phyloP scores from a whole-genome alignment of 2,888 invertebrate species.

The Thecocarcelia acutangulata region DNA sequence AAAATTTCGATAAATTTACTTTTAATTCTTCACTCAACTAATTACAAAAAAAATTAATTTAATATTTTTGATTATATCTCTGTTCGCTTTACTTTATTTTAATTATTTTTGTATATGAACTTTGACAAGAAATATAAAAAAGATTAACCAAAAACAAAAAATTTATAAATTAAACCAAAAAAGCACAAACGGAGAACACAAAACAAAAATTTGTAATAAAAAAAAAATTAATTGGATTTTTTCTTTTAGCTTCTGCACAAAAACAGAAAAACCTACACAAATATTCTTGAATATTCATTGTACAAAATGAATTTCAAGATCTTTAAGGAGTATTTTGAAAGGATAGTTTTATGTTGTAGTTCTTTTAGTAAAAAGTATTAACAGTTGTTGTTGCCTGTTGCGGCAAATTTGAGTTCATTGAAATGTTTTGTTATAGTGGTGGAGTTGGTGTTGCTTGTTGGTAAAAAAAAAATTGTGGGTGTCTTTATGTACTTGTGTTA shows the following conservation, averaged over 20 bases:
- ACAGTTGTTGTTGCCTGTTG: slow-evolving; percentile 24
- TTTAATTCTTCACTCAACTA: slow-evolving; percentile 73
- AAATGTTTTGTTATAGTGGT: slow-evolving; percentile 43
- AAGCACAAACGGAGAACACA: slow-evolving; percentile 54
- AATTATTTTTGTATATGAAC: slow-evolving; percentile 27
- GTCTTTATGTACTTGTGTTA: slow-evolving; percentile 36
- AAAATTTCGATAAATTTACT: slow-evolving; percentile 67
- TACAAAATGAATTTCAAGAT: slow-evolving; percentile 12
- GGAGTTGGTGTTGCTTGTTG: slow-evolving; percentile 44
- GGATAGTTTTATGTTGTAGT: slow-evolving; percentile 51
- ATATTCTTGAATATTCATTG: slow-evolving; percentile 19
- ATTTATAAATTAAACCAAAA: slow-evolving; percentile 56
- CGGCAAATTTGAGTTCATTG: slow-evolving; percentile 42
- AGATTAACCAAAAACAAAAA: slow-evolving; percentile 31
- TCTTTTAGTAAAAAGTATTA: slow-evolving; percentile 58
- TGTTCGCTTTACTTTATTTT: slow-evolving; percentile 43
- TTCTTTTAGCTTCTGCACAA: slow-evolving; percentile 29
- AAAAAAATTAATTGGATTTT: slow-evolving; percentile 41
- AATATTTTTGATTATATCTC: slow-evolving; percentile 59
- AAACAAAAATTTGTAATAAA: slow-evolving; percentile 34
- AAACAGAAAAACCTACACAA: slow-evolving; percentile 60
- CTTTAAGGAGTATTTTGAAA: slow-evolving; percentile 49
- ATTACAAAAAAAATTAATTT: slow-evolving; percentile 48
- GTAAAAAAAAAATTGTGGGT: slow-evolving; percentile 16
- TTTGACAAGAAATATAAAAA: slow-evolving; percentile 51